Base-by-base conservation (phyloP, 2,797 vertebrate genomes). In the Enteromius paludinosus region DNA sequence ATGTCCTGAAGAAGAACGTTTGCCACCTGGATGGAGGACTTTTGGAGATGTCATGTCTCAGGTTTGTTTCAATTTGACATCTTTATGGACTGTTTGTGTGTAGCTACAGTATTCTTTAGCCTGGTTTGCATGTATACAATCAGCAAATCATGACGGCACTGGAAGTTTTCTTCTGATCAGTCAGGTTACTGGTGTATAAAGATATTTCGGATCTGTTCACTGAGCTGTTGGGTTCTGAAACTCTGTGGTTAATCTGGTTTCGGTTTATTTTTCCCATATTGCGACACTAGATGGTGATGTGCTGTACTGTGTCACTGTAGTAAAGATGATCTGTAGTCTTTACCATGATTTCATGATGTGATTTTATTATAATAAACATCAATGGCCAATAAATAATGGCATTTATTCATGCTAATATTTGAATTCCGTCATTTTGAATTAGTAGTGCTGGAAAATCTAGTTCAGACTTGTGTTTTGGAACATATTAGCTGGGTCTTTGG, bases 231-330 rank as follows among this genome's bases (percentile, higher is more conserved):
- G 20, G 64, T 20, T 66, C 15, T 17, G 6, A 38, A 38, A 38
- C 30, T 3, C 17, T 30, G 33, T 43, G 35, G 54, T 56, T 79
- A 8, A 38, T 41, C 33, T 20, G 62, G 45, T 79, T 38, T 68
- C 17, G 18, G 41, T 17, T 74, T 65, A 64, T 83, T 85, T 86
- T 85, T 92, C 91, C 89, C 89, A 82, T 7, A 84, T 85, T 35
- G 79, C 69, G 79, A 91, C 90, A 90, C 92, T 92, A 91, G 90
- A 90, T 92, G 92, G 91, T 86, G 91, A 88, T 91, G 88, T 92
- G 82, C 86, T 72, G 54, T 25, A 25, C 23, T 74, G 72, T 61
- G 75, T 86, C 69, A 83, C 69, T 81, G 2, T 41, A 43, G 41
- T 68, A 30, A 56, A 43, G 35, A 43, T 69, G 47, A 79, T 56